These are phyloP conservation scores for Aphidoletes aphidimyza DNA, from an alignment of 2,888 invertebrate genomes.

Conservation along the genomic window DNA sequence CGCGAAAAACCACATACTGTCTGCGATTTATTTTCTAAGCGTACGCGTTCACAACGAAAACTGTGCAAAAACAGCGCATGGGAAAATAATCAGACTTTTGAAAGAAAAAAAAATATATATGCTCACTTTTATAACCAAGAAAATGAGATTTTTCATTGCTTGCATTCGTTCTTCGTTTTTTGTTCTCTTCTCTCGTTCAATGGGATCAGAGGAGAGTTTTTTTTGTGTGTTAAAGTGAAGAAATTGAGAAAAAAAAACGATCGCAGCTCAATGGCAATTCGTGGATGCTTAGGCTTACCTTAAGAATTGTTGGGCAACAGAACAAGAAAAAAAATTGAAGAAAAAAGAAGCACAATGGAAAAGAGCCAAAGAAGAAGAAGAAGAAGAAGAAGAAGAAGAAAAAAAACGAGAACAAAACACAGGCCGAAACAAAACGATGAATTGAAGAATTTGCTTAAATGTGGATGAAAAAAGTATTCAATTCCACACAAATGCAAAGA, in stretches of 20 bases:
- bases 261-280: conserved; percentile 26
- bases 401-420: conserved; percentile 46
- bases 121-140: conserved; percentile 33
- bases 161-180: background rate
- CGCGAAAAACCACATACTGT: conserved; percentile 4
- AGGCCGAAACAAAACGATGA: conserved; percentile 42
- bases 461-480: conserved; percentile 37
- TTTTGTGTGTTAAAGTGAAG: conserved; percentile 1
- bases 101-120: too few relatives aligned
- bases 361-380: background rate
- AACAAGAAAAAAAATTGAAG: background rate
- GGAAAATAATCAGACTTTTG: conserved; percentile 53
- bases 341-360: background rate
- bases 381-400: conserved; percentile 14
- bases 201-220: background rate
- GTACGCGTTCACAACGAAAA: conserved; percentile 44
- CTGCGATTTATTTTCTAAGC: conserved; percentile 27
- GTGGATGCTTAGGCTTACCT: conserved; percentile 3
- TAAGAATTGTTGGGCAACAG: background rate
- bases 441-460: conserved; percentile 50
- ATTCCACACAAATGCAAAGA: conserved; percentile 20
- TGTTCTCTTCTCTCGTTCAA: background rate
- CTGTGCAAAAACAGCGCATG: conserved; percentile 28
- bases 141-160: conserved; percentile 32
- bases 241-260: conserved; percentile 47